These are phyloP conservation scores for Parambassis ranga DNA, from an alignment of 2,797 vertebrate genomes.

Conservation along the genomic window DNA sequence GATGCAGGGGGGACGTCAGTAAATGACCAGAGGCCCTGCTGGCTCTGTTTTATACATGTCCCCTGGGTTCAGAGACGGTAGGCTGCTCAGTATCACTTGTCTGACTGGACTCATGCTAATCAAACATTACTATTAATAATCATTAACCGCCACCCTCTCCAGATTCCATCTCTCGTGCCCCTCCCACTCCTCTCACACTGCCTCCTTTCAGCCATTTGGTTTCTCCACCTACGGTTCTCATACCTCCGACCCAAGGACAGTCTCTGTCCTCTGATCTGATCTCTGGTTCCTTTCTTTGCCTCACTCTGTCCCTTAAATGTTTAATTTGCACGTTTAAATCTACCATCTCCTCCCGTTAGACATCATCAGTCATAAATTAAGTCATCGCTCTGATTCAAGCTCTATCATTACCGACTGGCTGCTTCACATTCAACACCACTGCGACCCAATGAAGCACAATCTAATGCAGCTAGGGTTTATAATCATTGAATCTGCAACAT, in stretches of 20 bases:
- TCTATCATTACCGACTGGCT: too few relatives aligned
- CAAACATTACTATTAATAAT: constrained; percentile 68
- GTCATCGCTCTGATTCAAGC: neutral
- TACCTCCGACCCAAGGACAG: constrained; percentile 31
- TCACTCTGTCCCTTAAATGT: constrained; percentile 36
- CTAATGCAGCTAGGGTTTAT: too few relatives aligned
- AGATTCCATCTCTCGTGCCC: constrained; percentile 27
- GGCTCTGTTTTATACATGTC: constrained; percentile 53
- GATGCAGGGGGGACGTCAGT: constrained; percentile 25
- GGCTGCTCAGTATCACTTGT: constrained; percentile 29
- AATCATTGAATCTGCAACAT: too few relatives aligned
- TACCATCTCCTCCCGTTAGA: neutral
- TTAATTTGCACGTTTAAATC: constrained; percentile 54
- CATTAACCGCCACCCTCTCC: constrained; percentile 17
- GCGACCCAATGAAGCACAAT: too few relatives aligned
- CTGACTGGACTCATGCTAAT: constrained; percentile 38
- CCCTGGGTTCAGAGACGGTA: constrained; percentile 24
- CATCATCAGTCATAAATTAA: constrained; percentile 25
- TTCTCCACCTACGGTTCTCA: constrained; percentile 44
- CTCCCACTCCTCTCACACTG: constrained; percentile 1
- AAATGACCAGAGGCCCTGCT: constrained; percentile 15
- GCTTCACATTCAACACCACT: too few relatives aligned
- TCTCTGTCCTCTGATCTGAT: constrained; percentile 32
- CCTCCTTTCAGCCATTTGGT: constrained; percentile 18
- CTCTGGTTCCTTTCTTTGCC: neutral